phyloP scores from a whole-genome alignment of 1,140 invertebrate genomes.

The Elysia chlorotica region DNA sequence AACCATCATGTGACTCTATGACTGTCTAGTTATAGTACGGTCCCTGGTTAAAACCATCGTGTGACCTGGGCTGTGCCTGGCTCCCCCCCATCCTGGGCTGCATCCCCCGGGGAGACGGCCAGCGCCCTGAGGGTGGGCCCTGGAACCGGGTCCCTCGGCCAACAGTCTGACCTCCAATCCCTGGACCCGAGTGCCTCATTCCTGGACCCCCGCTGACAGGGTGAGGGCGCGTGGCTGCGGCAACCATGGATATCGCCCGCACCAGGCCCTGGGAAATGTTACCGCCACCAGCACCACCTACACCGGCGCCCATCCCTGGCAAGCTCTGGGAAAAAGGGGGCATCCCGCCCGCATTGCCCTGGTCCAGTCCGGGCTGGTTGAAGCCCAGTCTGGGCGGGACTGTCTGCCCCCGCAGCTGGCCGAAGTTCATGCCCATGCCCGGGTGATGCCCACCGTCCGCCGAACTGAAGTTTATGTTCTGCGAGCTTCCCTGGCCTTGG shows the following conservation, averaged over 20 bases:
- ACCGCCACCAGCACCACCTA: not conserved
- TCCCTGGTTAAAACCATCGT: too few species aligned
- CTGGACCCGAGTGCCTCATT: too few species aligned
- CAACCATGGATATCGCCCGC: not conserved
- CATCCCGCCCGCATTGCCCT: not conserved
- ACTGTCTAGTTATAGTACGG: too few species aligned
- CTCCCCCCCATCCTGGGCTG: conserved; percentile 19
- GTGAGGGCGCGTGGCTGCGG: not conserved
- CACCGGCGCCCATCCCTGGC: not conserved
- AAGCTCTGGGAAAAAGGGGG: not conserved
- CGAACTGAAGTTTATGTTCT: conserved; percentile 2
- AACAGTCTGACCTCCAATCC: too few species aligned
- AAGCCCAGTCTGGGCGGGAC: not conserved
- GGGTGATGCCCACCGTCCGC: not conserved
- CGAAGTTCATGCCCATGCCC: not conserved
- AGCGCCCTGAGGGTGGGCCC: not conserved
- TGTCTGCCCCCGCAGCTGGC: not conserved
- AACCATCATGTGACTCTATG: too few species aligned
- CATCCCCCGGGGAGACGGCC: not conserved
- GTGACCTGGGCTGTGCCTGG: not conserved
- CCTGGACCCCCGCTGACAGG: too few species aligned
- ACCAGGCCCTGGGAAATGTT: not conserved
- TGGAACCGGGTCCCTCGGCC: not conserved
- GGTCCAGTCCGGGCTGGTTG: not conserved
- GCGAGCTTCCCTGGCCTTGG: not conserved